A percentile compares a stretch with the other conserved stretches of the same genome.
Evolutionary conservation across 2,797 vertebrate genomes (phyloP).

Genomic region (Pteropus rufus): DNA sequence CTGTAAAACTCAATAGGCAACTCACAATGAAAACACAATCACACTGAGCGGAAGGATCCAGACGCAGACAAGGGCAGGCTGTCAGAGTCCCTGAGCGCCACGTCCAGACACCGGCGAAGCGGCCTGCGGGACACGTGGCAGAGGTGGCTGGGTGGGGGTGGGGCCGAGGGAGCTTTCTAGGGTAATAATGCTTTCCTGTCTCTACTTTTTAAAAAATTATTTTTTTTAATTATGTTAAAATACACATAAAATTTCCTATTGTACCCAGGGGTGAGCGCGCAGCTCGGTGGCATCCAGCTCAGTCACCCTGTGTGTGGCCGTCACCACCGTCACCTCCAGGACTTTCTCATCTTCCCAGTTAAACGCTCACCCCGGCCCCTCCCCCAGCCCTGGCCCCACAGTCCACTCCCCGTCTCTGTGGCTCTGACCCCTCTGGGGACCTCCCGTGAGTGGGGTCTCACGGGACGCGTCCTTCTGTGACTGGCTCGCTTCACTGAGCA

Average conservation of each 20-base stretch:
- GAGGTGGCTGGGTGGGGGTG: fast-evolving
- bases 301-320: fast-evolving
- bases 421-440: too few relatives aligned
- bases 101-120: fast-evolving
- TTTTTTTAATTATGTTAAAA: not conserved
- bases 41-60: not conserved
- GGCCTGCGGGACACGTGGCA: not conserved
- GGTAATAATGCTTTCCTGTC: not conserved
- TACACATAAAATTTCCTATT: not conserved
- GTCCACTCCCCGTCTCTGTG: not conserved
- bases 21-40: fast-evolving
- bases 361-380: fast-evolving
- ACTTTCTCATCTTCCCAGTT: not conserved
- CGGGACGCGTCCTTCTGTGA: too few relatives aligned
- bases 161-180: not conserved
- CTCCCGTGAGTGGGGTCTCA: too few relatives aligned
- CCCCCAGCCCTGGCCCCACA: too few relatives aligned
- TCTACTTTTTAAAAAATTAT: not conserved
- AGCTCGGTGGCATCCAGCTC: fast-evolving
- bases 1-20: fast-evolving
- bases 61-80: fast-evolving
- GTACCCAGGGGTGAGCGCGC: not conserved
- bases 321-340: fast-evolving
- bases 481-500: too few relatives aligned
- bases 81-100: fast-evolving